Evolutionary conservation across 2,888 invertebrate species (phyloP), one percentile per base, ranked within the genome.

Genomic region (Tenthredo mesomela): DNA sequence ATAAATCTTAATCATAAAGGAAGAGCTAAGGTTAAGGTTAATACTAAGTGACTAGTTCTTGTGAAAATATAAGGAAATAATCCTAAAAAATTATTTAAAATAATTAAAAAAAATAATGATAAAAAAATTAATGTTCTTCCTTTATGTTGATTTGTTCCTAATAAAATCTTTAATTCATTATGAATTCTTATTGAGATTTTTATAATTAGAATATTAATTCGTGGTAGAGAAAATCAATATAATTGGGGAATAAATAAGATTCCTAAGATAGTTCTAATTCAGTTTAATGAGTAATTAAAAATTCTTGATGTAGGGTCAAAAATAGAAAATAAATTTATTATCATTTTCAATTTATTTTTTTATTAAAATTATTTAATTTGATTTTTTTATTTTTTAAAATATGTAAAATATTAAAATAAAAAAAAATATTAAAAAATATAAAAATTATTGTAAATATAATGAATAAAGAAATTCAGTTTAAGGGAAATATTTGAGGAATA

Each of bases 51-150:
- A 1, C 96, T 96, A 86, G 96, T 95, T 88, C 95, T 94, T 47
- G 96, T 96, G 93, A 96, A 96, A 93, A 96, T 95, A 94, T 96
- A 96, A 0, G 96, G 96, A 2, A 96, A 95, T 94, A 96, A 91
- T 0, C 96, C 96, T 94, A 96, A 91, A 89, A 96, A 95, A 94
- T 96, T 96, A 94, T 95, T 96, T 92, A 95, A 94, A 93, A 96
- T 88, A 93, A 96, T 94, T 91, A 95, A 93, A 67, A 93, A 91
- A 92, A 96, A 96, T 92, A 95, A 89, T 1, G 94, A 93, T 89
- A 95, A 94, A 93, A 95, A 95, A 90, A 95, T 94, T 89, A 95
- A 93, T 40, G 94, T 94, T 89, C 93, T 94, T 88, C 95, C 94
- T 90, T 93, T 93, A 90, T 92, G 86, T 84, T 82, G 92, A 92